Base-by-base conservation (phyloP, 1,140 invertebrate genomes). In the Scaptomyza pallida region DNA sequence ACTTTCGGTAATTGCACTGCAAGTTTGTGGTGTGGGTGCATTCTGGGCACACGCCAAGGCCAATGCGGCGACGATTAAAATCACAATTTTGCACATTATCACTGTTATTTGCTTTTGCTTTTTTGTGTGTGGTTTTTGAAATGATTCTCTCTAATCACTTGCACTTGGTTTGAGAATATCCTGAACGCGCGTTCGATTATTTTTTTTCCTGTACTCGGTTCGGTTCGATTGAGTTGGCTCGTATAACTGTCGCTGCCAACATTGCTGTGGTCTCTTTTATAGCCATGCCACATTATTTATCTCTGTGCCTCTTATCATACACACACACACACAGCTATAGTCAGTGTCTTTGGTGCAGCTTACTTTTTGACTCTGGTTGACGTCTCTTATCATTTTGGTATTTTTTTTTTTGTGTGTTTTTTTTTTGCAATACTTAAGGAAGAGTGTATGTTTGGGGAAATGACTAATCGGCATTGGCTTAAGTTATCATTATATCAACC, bases 51-150 rank as follows among this genome's bases (percentile, higher is more conserved):
- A 40, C 5, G 62, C n/a, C 21, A 64, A 15, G n/a, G 83, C 78
- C 78, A 82, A 50, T 13, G 60, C 21, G 65, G 71, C 81, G 2
- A 56, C 13, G 15, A 74, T 21, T 17, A 71, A 41, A 56, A 86
- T 75, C 55, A 81, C 64, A 75, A 43, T 70, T 47, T 86, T 81
- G 48, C 67, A 82, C 82, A 88, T 88, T 59, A 69, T 81, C 59
- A 68, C 54, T 6, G 13, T 33, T 51, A 33, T 16, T 10, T 56
- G 15, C 33, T 5, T 43, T 13, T 30, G n/a, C n/a, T 15, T 15
- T n/a, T n/a, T 45, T 35, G 2, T 43, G 2, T 26, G 3, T 17
- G 19, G 16, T 4, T 21, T 40, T 33, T n/a, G 13, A 1, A 26
- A 26, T 26, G 23, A 4, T 26, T 26, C 0, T 23, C n/a, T 48